Evolutionary conservation across 1,140 invertebrate species (phyloP).

Genomic region (Eumaeus atala): DNA sequence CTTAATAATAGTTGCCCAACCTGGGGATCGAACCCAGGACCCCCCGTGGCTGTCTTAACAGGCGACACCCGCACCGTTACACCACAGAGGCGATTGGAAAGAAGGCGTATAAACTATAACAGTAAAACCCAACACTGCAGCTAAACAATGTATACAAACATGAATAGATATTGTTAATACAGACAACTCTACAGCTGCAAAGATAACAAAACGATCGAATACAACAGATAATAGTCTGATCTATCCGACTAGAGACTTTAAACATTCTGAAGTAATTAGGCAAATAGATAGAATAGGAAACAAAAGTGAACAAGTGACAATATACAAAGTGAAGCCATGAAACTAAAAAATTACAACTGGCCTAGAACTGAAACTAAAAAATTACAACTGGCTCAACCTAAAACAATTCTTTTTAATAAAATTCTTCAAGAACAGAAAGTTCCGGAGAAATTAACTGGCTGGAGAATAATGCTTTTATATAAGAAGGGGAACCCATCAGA

Average conservation of each 20-base stretch:
- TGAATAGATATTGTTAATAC: conserved; percentile 24
- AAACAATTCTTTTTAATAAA: conserved; percentile 24
- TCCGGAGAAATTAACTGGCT: conserved; percentile 18
- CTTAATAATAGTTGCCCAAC: too few relatives aligned
- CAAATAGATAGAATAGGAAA: conserved; percentile 19
- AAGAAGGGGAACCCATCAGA: conserved; percentile 26
- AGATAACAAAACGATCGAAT: conserved; percentile 3
- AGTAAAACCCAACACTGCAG: conserved; percentile 14
- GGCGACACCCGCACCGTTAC: too few relatives aligned
- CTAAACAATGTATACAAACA: conserved; percentile 10
- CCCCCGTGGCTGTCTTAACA: too few relatives aligned
- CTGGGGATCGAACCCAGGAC: too few relatives aligned
- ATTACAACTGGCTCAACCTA: conserved; percentile 11
- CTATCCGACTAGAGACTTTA: conserved; percentile 7
- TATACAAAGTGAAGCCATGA: conserved; percentile 22
- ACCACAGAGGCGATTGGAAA: too few relatives aligned
- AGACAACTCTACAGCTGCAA: conserved; percentile 17
- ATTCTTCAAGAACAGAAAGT: conserved; percentile 19
- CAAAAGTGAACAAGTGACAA: conserved; percentile 20
- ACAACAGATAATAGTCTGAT: not conserved
- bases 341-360: too few relatives aligned
- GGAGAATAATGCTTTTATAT: conserved; percentile 23
- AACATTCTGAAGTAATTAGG: too few relatives aligned
- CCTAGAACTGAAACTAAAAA: too few relatives aligned
- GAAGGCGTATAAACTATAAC: too few relatives aligned